A percentile compares a stretch with the other conserved stretches of the same genome.
phyloP scores from a whole-genome alignment of 1,140 invertebrate genomes.

The Sinella curviseta region DNA sequence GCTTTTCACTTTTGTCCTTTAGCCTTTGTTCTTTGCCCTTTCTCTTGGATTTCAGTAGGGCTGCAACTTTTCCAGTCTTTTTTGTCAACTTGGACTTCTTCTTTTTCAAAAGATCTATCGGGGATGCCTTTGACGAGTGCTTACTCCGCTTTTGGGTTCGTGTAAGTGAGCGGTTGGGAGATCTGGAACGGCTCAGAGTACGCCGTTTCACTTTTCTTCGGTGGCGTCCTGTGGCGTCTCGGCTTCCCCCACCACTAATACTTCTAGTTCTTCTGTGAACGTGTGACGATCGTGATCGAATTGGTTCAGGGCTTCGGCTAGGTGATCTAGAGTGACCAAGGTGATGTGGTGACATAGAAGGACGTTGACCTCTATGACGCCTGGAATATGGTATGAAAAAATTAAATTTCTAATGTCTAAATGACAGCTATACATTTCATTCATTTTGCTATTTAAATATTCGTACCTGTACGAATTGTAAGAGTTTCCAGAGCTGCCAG shows the following conservation, averaged over 20 bases:
- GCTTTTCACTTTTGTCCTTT: background rate
- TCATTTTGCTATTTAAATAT: too few relatives aligned
- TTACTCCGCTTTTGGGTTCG: background rate
- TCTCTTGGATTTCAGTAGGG: background rate
- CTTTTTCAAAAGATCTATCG: background rate
- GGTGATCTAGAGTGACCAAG: background rate
- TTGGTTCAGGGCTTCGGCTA: constrained; percentile 2
- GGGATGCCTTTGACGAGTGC: background rate
- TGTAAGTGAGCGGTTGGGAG: background rate
- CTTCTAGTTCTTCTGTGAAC: background rate
- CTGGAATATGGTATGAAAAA: too few relatives aligned
- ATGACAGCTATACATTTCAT: too few relatives aligned
- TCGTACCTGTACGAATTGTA: too few relatives aligned
- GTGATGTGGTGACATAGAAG: background rate
- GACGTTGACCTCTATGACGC: background rate
- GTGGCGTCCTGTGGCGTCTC: background rate
- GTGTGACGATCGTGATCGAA: background rate
- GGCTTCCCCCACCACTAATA: background rate
- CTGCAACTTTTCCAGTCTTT: background rate
- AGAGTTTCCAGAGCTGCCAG: background rate
- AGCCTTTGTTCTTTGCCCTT: background rate
- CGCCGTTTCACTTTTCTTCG: background rate
- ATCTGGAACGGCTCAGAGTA: background rate
- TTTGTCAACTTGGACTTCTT: background rate
- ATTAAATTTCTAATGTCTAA: too few relatives aligned